A percentile compares a stretch with the other conserved stretches of the same genome.
Evolutionary conservation across 2,113 vertebrate species (phyloP).

Genomic region (Laticauda laticaudata): DNA sequence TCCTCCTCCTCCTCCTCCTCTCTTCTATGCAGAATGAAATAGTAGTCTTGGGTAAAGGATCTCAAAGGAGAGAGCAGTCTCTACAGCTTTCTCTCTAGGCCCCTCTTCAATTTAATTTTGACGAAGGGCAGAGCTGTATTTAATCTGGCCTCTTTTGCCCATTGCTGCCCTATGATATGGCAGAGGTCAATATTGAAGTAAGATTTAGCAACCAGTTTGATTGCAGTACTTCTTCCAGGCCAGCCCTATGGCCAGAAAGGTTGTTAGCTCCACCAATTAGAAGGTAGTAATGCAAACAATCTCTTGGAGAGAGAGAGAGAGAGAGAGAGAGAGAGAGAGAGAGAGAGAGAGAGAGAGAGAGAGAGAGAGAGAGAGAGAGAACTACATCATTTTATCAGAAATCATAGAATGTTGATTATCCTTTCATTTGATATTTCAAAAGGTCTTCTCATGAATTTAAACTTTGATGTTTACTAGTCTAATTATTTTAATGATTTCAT

Average conservation of each 20-base stretch:
- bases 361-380: neutral
- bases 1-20: neutral
- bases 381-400: neutral
- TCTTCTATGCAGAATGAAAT: neutral
- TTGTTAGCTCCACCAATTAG: neutral
- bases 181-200: neutral
- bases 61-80: neutral
- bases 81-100: neutral
- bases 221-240: neutral
- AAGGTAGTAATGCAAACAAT: neutral
- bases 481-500: neutral
- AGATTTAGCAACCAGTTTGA: too few species aligned
- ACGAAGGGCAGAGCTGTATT: neutral
- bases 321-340: neutral
- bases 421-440: neutral
- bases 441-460: neutral
- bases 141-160: neutral
- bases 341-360: neutral
- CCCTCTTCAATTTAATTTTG: neutral
- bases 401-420: neutral
- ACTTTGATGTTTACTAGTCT: neutral
- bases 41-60: neutral
- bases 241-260: neutral
- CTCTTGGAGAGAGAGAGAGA: neutral
- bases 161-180: neutral